Conservation (phyloP, 2,113 vertebrate species). For the Mesoclemmys tuberculata region DNA sequence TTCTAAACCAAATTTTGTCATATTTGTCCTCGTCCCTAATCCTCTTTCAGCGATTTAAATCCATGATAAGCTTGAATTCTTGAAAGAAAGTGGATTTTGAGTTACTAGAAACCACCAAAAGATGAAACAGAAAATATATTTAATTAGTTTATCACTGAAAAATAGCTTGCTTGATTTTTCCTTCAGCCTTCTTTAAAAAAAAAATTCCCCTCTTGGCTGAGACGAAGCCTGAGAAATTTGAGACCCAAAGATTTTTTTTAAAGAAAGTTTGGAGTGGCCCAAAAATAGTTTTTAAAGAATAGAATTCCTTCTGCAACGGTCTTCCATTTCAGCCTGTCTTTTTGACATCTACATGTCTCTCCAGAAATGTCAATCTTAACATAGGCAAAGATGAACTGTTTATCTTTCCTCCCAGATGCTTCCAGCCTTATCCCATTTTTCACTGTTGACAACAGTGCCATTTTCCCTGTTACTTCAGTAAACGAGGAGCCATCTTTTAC, state of each 20-base stretch:
- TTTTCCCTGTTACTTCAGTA: not conserved
- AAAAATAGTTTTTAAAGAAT: conserved; percentile 58
- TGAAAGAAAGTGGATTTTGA: conserved; percentile 13
- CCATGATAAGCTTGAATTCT: conserved; percentile 41
- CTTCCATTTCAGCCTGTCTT: conserved; percentile 46
- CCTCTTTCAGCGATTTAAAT: conserved; percentile 41
- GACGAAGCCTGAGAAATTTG: conserved; percentile 7
- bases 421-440: not conserved
- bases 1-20: conserved; percentile 63
- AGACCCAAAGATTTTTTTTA: conserved; percentile 31
- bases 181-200: not conserved
- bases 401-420: not conserved
- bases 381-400: not conserved
- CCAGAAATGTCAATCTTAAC: conserved; percentile 26
- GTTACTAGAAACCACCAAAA: not conserved
- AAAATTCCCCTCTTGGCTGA: conserved; percentile 58
- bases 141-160: conserved; percentile 20
- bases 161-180: conserved; percentile 38
- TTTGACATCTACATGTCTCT: conserved; percentile 19
- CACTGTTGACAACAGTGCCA: not conserved
- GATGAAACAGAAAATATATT: not conserved
- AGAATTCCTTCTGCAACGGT: conserved; percentile 48
- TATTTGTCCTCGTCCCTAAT: conserved; percentile 56
- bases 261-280: conserved; percentile 55
- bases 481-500: not conserved